phyloP scores from a whole-genome alignment of 2,113 vertebrate genomes.

The Himantopus leucocephalus region DNA sequence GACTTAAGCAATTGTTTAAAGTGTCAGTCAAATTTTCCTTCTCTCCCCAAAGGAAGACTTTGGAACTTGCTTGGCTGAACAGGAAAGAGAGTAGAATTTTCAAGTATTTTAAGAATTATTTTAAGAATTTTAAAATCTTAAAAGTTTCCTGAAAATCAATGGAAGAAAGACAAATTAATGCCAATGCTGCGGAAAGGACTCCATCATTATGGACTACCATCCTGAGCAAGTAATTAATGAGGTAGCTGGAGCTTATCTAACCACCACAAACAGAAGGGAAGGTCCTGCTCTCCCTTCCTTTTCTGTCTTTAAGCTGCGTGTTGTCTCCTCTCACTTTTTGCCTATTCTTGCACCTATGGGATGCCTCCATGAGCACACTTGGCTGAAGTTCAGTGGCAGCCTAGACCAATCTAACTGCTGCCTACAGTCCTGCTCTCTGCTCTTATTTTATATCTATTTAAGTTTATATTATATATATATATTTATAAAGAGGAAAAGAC shows the following conservation, averaged over 20 bases:
- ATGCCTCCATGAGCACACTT: not conserved
- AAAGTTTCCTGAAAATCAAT: not conserved
- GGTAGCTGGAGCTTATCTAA: not conserved
- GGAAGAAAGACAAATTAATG: not conserved
- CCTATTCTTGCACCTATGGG: not conserved
- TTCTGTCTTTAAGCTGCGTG: not conserved
- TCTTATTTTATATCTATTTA: not conserved
- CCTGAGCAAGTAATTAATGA: not conserved
- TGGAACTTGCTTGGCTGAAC: not conserved
- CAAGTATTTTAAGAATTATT: not conserved
- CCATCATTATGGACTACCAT: not conserved
- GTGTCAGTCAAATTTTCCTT: not conserved
- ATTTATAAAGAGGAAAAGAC: not conserved
- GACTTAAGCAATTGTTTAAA: not conserved
- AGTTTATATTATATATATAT: not conserved
- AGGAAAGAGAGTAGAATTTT: not conserved
- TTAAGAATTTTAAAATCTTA: not conserved
- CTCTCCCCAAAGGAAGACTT: not conserved
- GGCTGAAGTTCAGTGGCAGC: not conserved
- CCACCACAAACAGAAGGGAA: rapidly evolving
- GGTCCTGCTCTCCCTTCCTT: not conserved
- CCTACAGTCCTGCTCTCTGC: not conserved
- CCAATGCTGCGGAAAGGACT: not conserved
- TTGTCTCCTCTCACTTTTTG: not conserved
- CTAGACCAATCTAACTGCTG: not conserved